Base-by-base conservation (phyloP, 2,113 vertebrate genomes). In the Archocentrus centrarchus region DNA sequence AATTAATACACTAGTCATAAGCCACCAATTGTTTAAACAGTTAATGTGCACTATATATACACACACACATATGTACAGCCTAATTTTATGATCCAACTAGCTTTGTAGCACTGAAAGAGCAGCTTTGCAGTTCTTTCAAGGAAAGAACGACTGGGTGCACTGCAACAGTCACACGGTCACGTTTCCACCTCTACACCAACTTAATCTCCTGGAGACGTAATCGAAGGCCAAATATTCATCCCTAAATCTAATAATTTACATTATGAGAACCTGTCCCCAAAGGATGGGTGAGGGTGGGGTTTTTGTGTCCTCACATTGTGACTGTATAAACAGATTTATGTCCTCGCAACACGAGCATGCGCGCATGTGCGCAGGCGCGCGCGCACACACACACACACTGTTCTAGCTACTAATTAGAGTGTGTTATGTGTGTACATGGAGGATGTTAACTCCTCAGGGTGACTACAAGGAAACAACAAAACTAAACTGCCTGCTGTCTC, bases 361-460 rank as follows among this genome's bases (percentile, higher is more conserved):
- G 24, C 24, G 24, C 24, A n/a, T n/a, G n/a, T n/a, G n/a, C n/a
- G n/a, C n/a, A n/a, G n/a, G 24, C 24, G 24, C 24, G 24, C 3
- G 7, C 7, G 20, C 30, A 53, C 8, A 27, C 11, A 77, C 24
- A 73, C 6, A n/a, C 13, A 35, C 37, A 80, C n/a, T 55, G 59
- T 22, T 61, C 76, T 75, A 77, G 59, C n/a, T 84, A 59, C 81
- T 90, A 91, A 93, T 87, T 90, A 88, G 32, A 53, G 80, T 41
- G 53, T 82, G 59, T 79, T 85, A 73, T 75, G 57, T 62, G 62
- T 75, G 62, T 59, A 30, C 82, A 90, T 9, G 37, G 8, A 39
- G 83, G 64, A 86, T 22, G 66, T 78, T 20, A 79, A 68, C 85
- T 90, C 91, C 89, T 90, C 27, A 83, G 88, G 92, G 86, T 81